Evolutionary conservation across 2,888 invertebrate genomes (phyloP).

Genomic region (Catocala fraxini): DNA sequence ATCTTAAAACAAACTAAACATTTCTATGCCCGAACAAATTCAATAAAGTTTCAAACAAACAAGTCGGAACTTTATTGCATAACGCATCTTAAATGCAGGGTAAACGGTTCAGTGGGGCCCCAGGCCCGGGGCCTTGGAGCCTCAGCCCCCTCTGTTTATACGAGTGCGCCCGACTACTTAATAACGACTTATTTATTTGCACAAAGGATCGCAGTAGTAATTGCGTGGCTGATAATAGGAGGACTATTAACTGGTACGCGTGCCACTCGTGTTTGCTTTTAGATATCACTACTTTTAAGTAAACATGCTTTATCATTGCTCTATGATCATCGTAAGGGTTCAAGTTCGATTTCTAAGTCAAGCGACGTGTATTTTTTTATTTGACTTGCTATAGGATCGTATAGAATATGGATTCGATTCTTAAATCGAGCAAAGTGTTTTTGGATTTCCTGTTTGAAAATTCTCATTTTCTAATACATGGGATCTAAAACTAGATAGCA

Average conservation of each 20-base stretch:
- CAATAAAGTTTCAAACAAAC: constrained; percentile 63
- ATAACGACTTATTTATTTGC: constrained; percentile 79
- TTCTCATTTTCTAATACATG: too few species aligned
- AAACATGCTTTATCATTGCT: constrained; percentile 18
- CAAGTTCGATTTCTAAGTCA: too few species aligned
- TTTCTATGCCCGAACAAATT: constrained; percentile 58
- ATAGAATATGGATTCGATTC: too few species aligned
- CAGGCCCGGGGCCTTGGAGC: too few species aligned
- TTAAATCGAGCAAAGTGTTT: too few species aligned
- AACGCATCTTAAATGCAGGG: constrained; percentile 56
- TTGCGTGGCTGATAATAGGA: constrained; percentile 73
- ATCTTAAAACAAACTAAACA: too few species aligned
- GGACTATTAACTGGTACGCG: constrained; percentile 72
- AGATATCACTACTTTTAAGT: constrained; percentile 18
- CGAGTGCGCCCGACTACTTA: constrained; percentile 66
- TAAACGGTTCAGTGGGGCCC: constrained; percentile 34
- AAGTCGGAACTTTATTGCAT: constrained; percentile 57
- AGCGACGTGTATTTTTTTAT: too few species aligned
- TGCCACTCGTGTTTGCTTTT: constrained; percentile 45
- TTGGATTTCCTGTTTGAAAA: too few species aligned
- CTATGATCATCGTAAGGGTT: too few species aligned
- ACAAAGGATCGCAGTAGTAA: constrained; percentile 70
- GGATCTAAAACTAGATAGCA: too few species aligned
- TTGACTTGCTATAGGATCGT: too few species aligned
- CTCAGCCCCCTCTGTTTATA: constrained; percentile 65